Evolutionary conservation across 2,797 vertebrate species (phyloP).

Genomic region (Echeneis naucrates): DNA sequence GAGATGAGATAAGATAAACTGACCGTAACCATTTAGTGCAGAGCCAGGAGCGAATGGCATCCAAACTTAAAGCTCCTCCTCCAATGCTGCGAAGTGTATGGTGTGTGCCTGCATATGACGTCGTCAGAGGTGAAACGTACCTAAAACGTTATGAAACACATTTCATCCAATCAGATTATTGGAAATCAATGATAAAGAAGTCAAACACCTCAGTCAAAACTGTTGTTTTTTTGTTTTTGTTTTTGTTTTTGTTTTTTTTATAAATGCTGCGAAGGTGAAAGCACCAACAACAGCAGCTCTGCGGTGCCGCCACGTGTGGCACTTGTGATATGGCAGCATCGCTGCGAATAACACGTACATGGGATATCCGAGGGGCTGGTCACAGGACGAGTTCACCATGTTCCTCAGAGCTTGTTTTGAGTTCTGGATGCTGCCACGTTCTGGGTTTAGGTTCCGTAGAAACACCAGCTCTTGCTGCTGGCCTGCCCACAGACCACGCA

Average conservation of each 20-base stretch:
- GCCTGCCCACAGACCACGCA: slow-evolving; percentile 96
- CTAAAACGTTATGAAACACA: slow-evolving; percentile 34
- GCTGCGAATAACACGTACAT: slow-evolving; percentile 85
- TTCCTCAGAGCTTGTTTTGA: slow-evolving; percentile 96
- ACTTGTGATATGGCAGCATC: neutral
- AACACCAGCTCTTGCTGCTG: slow-evolving; percentile 98
- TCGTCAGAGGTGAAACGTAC: slow-evolving; percentile 94
- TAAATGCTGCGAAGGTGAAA: neutral
- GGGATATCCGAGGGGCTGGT: slow-evolving; percentile 98
- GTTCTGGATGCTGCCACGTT: slow-evolving; percentile 98
- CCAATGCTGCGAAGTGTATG: slow-evolving; percentile 90
- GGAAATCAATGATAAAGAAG: neutral
- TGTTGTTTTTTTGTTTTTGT: too few species aligned
- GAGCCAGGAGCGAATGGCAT: slow-evolving; percentile 91
- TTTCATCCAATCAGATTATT: neutral
- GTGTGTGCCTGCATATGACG: slow-evolving; percentile 95
- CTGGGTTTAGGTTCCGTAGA: slow-evolving; percentile 95
- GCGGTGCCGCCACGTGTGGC: neutral
- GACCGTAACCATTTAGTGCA: slow-evolving; percentile 94
- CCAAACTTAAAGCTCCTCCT: slow-evolving; percentile 90
- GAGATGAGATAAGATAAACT: slow-evolving; percentile 51
- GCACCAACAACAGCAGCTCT: neutral
- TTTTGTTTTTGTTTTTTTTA: too few species aligned
- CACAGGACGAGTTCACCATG: slow-evolving; percentile 97
- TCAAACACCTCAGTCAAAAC: neutral